Conservation (phyloP, 2,888 invertebrate species). For the Gymnoscelis rufifasciata region DNA sequence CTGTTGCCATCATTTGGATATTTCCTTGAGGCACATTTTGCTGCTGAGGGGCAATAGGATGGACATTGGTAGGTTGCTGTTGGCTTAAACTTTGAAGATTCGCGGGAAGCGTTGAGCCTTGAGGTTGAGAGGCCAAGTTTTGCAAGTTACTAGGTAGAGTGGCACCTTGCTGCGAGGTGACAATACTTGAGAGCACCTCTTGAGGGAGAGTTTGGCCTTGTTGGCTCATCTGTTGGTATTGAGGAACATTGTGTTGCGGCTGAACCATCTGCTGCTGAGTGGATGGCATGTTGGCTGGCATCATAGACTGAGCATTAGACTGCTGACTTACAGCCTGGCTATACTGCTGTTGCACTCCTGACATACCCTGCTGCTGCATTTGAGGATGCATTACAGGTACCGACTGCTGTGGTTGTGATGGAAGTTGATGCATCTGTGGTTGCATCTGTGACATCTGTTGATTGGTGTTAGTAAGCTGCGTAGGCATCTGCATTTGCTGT, state of each 20-base stretch:
- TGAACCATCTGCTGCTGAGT: conserved; percentile 73
- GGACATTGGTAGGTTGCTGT: conserved; percentile 67
- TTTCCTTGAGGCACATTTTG: conserved; percentile 79
- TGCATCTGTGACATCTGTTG: conserved; percentile 77
- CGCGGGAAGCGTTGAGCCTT: conserved; percentile 80
- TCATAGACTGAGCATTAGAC: conserved; percentile 65
- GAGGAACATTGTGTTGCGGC: conserved; percentile 70
- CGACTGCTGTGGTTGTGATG: conserved; percentile 72
- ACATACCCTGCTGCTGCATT: conserved; percentile 70
- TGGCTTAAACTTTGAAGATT: conserved; percentile 77
- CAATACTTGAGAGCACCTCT: conserved; percentile 73
- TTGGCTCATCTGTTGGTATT: conserved; percentile 73
- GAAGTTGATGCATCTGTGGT: conserved; percentile 72
- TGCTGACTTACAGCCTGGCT: conserved; percentile 74
- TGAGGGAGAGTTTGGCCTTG: conserved; percentile 72
- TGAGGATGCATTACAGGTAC: conserved; percentile 74
- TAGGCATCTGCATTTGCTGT: conserved; percentile 74
- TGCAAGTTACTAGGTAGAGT: conserved; percentile 69
- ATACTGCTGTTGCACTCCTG: conserved; percentile 75
- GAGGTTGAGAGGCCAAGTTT: conserved; percentile 68
- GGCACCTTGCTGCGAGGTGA: conserved; percentile 72
- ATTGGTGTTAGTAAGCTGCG: conserved; percentile 62
- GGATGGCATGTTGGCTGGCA: conserved; percentile 66
- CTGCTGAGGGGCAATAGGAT: conserved; percentile 70
- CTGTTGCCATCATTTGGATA: conserved; percentile 78